These are phyloP conservation scores for Sepiola atlantica DNA, from an alignment of 2,888 invertebrate genomes.

Conservation along the genomic window DNA sequence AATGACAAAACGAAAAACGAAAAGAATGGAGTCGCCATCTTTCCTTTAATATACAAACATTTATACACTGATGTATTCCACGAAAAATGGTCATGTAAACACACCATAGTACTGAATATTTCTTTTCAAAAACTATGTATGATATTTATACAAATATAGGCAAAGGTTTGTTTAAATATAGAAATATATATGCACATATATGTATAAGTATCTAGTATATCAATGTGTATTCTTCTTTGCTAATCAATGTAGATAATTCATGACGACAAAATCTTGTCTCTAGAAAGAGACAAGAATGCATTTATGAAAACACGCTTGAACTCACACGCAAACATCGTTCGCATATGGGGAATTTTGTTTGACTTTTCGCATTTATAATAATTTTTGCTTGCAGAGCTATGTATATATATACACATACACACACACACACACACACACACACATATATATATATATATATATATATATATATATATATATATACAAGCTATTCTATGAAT, in stretches of 20 bases:
- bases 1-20: background rate
- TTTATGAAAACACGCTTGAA: background rate
- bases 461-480: background rate
- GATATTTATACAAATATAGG: background rate
- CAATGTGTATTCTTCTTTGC: background rate
- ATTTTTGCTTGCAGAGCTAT: background rate
- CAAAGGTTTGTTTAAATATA: background rate
- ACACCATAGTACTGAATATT: background rate
- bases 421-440: background rate
- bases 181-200: background rate
- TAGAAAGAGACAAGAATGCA: background rate
- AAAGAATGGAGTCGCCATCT: background rate
- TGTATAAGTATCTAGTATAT: background rate
- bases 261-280: background rate
- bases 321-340: background rate
- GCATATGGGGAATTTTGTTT: background rate
- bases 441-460: background rate
- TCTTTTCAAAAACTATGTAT: fast-evolving
- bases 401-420: too few relatives aligned
- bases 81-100: background rate
- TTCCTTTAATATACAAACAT: background rate
- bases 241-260: background rate
- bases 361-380: background rate
- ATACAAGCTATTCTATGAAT: background rate
- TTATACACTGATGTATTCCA: background rate